phyloP scores from a whole-genome alignment of 2,797 vertebrate species.

The Dipus sagitta region DNA sequence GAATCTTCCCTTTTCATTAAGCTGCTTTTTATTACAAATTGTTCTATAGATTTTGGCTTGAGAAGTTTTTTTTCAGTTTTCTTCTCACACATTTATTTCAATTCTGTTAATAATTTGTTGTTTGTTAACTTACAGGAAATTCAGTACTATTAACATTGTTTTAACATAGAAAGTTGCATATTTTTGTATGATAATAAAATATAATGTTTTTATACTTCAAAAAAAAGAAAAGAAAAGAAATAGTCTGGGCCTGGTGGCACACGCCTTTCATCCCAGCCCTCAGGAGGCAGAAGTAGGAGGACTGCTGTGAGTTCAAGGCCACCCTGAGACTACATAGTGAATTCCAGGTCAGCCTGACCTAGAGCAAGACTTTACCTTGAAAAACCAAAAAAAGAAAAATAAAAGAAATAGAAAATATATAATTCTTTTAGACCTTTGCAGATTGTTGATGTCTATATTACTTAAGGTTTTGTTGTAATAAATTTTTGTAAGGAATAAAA shows the following conservation, averaged over 20 bases:
- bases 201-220: constrained; percentile 52
- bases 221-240: background rate
- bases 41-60: constrained; percentile 36
- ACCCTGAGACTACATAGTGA: too few species aligned
- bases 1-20: constrained; percentile 37
- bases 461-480: constrained; percentile 28
- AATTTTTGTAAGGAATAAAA: constrained; percentile 19
- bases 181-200: constrained; percentile 74
- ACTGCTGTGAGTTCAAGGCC: too few species aligned
- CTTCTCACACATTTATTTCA: constrained; percentile 48
- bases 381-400: too few species aligned
- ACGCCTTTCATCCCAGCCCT: too few species aligned
- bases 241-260: too few species aligned
- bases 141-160: constrained; percentile 79
- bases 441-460: constrained; percentile 33
- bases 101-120: constrained; percentile 43
- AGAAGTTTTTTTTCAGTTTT: constrained; percentile 31
- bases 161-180: constrained; percentile 75
- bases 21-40: constrained; percentile 76
- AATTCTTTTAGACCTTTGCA: constrained; percentile 33
- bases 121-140: constrained; percentile 71
- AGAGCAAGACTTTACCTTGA: too few species aligned
- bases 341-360: too few species aligned
- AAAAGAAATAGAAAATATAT: constrained; percentile 9
- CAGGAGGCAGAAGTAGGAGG: too few species aligned